A percentile compares a stretch with the other conserved stretches of the same genome.
These are phyloP conservation scores for Agrochola macilenta DNA, from an alignment of 2,888 invertebrate genomes.

Conservation along the genomic window DNA sequence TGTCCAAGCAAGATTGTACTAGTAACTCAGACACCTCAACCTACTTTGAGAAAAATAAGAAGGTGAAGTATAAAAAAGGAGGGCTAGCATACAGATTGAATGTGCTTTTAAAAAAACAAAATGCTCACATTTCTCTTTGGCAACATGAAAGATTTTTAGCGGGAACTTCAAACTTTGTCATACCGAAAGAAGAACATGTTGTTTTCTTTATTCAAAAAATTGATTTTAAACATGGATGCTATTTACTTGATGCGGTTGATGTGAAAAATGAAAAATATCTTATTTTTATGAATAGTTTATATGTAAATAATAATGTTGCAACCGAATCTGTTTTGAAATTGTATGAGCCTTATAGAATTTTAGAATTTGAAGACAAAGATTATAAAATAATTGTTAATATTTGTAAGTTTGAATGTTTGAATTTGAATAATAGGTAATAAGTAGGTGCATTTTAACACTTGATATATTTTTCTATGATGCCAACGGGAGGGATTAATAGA, in stretches of 20 bases:
- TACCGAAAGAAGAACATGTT: conserved; percentile 79
- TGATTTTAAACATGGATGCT: conserved; percentile 79
- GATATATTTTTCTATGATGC: neutral
- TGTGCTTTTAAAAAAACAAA: conserved; percentile 85
- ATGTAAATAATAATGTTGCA: conserved; percentile 73
- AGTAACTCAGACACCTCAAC: conserved; percentile 52
- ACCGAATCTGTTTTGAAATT: conserved; percentile 77
- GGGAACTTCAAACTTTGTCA: conserved; percentile 82
- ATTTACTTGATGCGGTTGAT: conserved; percentile 76
- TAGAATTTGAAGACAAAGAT: conserved; percentile 67
- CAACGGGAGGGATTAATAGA: too few relatives aligned
- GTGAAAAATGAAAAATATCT: conserved; percentile 71
- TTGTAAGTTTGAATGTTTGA: conserved; percentile 82
- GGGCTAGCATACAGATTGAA: conserved; percentile 85
- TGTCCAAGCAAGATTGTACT: conserved; percentile 48
- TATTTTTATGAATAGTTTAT: conserved; percentile 78
- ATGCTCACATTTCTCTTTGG: conserved; percentile 86
- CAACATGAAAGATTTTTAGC: conserved; percentile 89
- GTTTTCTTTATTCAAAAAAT: conserved; percentile 78
- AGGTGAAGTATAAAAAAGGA: conserved; percentile 85
- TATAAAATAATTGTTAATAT: conserved; percentile 82
- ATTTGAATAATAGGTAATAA: conserved; percentile 44
- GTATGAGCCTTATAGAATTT: conserved; percentile 79
- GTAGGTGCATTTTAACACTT: conserved; percentile 1
- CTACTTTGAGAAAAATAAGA: conserved; percentile 72